Evolutionary conservation across 2,888 invertebrate genomes (phyloP).

Genomic region (Anthophora plumipes): DNA sequence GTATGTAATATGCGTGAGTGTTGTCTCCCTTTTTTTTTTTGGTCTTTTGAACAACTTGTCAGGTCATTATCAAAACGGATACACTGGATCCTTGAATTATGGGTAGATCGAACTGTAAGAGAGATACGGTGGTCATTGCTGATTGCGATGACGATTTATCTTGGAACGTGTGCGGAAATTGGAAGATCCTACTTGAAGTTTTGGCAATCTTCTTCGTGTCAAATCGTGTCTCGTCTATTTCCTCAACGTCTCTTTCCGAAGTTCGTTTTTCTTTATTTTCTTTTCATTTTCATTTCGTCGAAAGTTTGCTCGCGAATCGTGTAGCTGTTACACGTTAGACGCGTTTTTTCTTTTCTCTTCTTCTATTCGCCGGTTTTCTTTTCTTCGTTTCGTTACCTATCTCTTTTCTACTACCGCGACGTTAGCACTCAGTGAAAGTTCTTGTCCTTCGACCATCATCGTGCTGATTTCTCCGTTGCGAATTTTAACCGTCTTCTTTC

Average conservation of each 20-base stretch:
- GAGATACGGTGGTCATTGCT: conserved; percentile 14
- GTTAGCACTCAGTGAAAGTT: conserved; percentile 8
- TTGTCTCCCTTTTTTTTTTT: not conserved
- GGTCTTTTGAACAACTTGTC: not conserved
- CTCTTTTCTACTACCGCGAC: conserved; percentile 16
- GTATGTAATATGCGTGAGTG: conserved; percentile 14
- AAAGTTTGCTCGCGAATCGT: conserved; percentile 74
- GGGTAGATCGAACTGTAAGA: conserved; percentile 54
- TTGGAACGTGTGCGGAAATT: conserved; percentile 51
- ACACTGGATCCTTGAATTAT: conserved; percentile 27
- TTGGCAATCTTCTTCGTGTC: conserved; percentile 17
- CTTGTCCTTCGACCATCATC: conserved; percentile 33
- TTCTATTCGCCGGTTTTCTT: conserved; percentile 38
- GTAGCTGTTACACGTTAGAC: conserved; percentile 81
- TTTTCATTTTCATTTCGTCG: conserved; percentile 41
- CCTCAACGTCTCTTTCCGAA: not conserved
- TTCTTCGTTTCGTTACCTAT: conserved; percentile 18
- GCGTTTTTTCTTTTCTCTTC: conserved; percentile 46
- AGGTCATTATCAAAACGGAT: conserved; percentile 16
- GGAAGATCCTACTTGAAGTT: conserved; percentile 51
- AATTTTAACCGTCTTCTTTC: conserved; percentile 5
- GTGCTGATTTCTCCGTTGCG: conserved; percentile 28
- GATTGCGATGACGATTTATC: conserved; percentile 11
- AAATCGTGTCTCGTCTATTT: conserved; percentile 15
- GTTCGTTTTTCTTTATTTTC: not conserved